Conservation (phyloP, 2,888 invertebrate genomes). For the Drosophila diplacantha region DNA sequence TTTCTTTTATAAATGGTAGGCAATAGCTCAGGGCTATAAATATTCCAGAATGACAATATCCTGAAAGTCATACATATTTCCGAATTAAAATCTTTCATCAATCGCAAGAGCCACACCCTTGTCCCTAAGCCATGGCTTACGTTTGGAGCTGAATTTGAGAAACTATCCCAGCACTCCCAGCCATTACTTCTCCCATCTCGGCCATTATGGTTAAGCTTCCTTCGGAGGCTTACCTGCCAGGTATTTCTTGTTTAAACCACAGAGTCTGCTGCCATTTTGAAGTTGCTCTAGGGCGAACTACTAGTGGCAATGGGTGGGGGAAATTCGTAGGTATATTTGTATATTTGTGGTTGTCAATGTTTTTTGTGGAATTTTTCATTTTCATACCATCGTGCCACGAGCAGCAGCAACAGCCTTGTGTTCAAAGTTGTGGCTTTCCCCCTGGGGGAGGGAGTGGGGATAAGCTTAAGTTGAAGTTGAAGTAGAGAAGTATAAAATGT, state of each 20-base stretch:
- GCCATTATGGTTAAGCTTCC: slow-evolving; percentile 24
- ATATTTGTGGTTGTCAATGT: slow-evolving; percentile 47
- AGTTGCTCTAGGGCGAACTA: slow-evolving; percentile 25
- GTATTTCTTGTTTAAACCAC: slow-evolving; percentile 20
- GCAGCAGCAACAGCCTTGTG: slow-evolving; percentile 13
- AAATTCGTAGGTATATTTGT: slow-evolving; percentile 10
- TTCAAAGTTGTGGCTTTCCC: slow-evolving; percentile 20
- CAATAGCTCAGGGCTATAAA: slow-evolving; percentile 6
- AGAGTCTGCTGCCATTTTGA: slow-evolving; percentile 29
- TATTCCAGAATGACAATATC: slow-evolving; percentile 1
- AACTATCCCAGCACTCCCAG: slow-evolving; percentile 3
- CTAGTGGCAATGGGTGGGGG: slow-evolving; percentile 6
- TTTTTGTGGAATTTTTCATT: slow-evolving; percentile 45
- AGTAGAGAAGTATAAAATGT: slow-evolving; percentile 13
- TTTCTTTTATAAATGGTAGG: slow-evolving; percentile 1
- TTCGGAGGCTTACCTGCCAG: slow-evolving; percentile 11
- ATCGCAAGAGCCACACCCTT: slow-evolving; percentile 4
- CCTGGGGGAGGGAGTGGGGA: neutral
- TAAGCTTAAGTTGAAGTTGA: slow-evolving; percentile 17
- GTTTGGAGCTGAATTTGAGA: slow-evolving; percentile 3
- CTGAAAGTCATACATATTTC: slow-evolving; percentile 1
- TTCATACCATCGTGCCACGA: slow-evolving; percentile 37
- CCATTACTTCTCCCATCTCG: slow-evolving; percentile 1
- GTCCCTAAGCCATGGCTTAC: slow-evolving; percentile 8
- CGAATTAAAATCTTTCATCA: slow-evolving; percentile 22